Conservation (phyloP, 2,113 vertebrate genomes). For the Chinchilla lanigera region DNA sequence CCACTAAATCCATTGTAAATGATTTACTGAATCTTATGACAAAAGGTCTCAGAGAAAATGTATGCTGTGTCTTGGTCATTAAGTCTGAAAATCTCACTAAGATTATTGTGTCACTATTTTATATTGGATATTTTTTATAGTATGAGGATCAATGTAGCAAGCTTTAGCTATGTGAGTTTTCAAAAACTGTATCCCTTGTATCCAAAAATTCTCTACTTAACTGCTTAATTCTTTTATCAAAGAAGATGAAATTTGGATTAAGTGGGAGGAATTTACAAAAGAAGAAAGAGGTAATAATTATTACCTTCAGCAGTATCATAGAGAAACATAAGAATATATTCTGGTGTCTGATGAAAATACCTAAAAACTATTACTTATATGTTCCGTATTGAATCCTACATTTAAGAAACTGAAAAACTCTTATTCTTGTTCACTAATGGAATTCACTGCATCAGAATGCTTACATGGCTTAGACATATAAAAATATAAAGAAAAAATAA, state of each 20-base stretch:
- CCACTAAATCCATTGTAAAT: background rate
- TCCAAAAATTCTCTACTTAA: background rate
- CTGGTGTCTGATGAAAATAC: slow-evolving; percentile 17
- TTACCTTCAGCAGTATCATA: background rate
- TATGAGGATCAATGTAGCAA: background rate
- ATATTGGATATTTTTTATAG: background rate
- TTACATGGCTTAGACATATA: background rate
- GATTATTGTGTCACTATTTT: background rate
- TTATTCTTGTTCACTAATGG: background rate
- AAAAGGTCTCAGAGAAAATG: background rate
- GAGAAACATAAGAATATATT: background rate
- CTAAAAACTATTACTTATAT: background rate
- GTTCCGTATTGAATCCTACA: background rate
- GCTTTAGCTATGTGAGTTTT: background rate
- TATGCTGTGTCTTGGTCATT: background rate
- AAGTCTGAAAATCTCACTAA: background rate
- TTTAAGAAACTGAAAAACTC: background rate
- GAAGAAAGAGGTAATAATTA: background rate
- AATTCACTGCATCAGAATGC: background rate
- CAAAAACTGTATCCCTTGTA: background rate
- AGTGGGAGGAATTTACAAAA: background rate
- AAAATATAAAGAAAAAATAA: background rate
- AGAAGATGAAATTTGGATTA: background rate
- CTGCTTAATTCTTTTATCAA: background rate
- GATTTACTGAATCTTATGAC: background rate